Conservation (phyloP, 92 coral and sea anemone genomes). For the Isaurus tuberculatus region DNA sequence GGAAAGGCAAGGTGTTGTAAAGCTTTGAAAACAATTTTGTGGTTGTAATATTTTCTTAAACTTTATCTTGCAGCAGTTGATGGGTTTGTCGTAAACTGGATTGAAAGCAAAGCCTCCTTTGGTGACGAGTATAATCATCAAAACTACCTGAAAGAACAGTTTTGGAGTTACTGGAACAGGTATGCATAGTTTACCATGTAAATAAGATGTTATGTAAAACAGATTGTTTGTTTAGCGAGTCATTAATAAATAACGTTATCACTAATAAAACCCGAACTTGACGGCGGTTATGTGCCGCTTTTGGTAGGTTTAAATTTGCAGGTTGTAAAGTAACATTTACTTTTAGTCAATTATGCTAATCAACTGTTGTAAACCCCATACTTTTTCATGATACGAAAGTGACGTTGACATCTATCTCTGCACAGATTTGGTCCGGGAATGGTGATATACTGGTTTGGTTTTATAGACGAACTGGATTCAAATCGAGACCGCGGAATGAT, state of each 20-base stretch:
- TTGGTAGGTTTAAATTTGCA: too few relatives aligned
- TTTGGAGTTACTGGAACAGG: constrained; percentile 99
- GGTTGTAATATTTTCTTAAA: too few relatives aligned
- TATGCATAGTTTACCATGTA: not conserved
- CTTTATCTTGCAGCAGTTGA: constrained; percentile 90
- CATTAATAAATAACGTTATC: too few relatives aligned
- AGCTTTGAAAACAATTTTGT: too few relatives aligned
- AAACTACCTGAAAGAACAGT: constrained; percentile 93
- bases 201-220: not conserved
- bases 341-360: too few relatives aligned
- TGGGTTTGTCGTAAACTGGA: constrained; percentile 96
- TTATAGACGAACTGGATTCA: constrained; percentile 94
- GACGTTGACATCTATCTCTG: not conserved
- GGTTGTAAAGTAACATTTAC: too few relatives aligned
- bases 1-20: too few relatives aligned
- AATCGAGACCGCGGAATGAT: constrained; percentile 94
- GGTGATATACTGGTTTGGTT: constrained; percentile 99
- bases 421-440: constrained; percentile 96
- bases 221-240: too few relatives aligned
- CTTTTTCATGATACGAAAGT: too few relatives aligned
- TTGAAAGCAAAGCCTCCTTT: constrained; percentile 98
- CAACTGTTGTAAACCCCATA: too few relatives aligned
- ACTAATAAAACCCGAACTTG: too few relatives aligned
- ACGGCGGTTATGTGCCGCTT: too few relatives aligned
- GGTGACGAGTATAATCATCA: constrained; percentile 96